Conservation (phyloP, 30 jellyfish, hydroid and myxozoan species). For the Clytia hemisphaerica region DNA sequence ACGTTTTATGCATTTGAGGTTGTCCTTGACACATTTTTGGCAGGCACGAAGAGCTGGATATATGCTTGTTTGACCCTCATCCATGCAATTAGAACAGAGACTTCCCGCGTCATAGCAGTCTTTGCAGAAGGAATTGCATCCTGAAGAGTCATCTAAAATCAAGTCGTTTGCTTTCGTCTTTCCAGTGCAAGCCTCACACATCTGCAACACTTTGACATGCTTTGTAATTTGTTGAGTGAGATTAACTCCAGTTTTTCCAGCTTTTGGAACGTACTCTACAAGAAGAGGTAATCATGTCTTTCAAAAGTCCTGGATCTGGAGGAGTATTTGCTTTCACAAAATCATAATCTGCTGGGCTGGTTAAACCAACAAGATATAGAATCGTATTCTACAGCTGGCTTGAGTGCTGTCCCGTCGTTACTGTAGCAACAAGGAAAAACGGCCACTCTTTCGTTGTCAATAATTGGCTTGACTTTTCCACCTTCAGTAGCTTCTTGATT, state of each 20-base stretch:
- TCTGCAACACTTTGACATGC: too few relatives aligned
- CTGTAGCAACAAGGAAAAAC: too few relatives aligned
- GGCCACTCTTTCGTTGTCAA: too few relatives aligned
- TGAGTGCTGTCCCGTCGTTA: too few relatives aligned
- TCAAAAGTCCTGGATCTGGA: constrained; percentile 10
- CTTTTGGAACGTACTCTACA: constrained; percentile 15
- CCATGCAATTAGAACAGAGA: constrained; percentile 1
- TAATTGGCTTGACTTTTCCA: too few relatives aligned
- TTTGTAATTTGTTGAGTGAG: not conserved
- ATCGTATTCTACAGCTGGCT: too few relatives aligned
- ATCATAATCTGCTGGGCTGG: too few relatives aligned
- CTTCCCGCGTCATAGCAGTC: not conserved
- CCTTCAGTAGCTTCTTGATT: too few relatives aligned
- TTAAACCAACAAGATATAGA: too few relatives aligned
- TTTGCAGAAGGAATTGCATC: not conserved
- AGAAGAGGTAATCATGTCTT: constrained; percentile 13
- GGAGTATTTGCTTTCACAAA: constrained; percentile 1
- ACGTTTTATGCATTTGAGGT: constrained; percentile 1
- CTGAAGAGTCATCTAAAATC: not conserved
- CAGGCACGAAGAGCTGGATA: constrained; percentile 16
- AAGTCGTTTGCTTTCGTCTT: not conserved
- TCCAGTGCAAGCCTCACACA: not conserved
- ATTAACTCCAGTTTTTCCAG: constrained; percentile 1
- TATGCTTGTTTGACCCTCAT: not conserved
- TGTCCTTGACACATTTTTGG: not conserved